phyloP scores from a whole-genome alignment of 2,797 vertebrate genomes.

The Atherinosoma microstoma region DNA sequence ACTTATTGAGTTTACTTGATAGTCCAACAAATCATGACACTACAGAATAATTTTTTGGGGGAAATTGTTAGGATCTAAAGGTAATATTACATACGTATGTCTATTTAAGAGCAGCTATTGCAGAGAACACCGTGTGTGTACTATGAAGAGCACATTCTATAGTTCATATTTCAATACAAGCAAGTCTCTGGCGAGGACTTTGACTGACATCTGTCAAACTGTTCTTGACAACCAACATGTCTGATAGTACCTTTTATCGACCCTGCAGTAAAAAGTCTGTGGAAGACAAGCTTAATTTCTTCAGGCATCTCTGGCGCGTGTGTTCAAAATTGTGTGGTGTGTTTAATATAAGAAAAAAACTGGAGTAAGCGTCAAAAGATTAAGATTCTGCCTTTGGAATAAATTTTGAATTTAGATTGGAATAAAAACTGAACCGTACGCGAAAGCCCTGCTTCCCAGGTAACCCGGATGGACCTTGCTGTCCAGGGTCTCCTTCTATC shows the following conservation, averaged over 20 bases:
- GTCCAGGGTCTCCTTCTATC: constrained; percentile 85
- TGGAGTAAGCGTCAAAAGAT: too few species aligned
- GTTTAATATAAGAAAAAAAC: neutral
- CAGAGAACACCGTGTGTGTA: neutral
- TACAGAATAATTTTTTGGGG: neutral
- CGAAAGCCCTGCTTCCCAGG: constrained; percentile 88
- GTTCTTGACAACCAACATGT: constrained; percentile 8
- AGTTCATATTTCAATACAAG: neutral
- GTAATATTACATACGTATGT: neutral
- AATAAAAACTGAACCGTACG: constrained; percentile 78
- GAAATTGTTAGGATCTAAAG: neutral
- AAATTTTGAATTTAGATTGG: constrained; percentile 12
- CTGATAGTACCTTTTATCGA: neutral
- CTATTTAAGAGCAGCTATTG: neutral
- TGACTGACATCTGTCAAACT: constrained; percentile 1
- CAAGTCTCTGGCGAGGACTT: neutral
- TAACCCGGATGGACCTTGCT: constrained; percentile 81
- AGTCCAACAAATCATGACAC: neutral
- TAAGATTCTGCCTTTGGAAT: neutral
- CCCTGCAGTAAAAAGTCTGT: constrained; percentile 13
- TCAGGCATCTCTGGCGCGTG: constrained; percentile 37
- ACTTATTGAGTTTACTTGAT: neutral
- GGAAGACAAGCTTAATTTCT: constrained; percentile 69
- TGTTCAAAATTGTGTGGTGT: neutral
- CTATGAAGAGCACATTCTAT: neutral